Evolutionary conservation across 2,888 invertebrate genomes (phyloP).

Genomic region (Eristalinus aeneus): DNA sequence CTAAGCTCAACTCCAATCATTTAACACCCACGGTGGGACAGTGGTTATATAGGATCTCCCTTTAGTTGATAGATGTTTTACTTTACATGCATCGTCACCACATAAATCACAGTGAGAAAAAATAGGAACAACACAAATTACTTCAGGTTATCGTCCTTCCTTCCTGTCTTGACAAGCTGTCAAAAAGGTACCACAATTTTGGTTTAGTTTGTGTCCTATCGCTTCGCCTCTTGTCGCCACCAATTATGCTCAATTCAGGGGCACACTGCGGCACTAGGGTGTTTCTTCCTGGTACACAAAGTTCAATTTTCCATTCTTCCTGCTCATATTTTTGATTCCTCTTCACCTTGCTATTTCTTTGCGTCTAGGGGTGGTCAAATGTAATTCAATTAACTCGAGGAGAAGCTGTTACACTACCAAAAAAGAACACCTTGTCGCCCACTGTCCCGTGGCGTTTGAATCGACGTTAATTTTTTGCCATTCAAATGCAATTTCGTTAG

Average conservation of each 20-base stretch:
- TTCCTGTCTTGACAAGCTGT: slow-evolving; percentile 61
- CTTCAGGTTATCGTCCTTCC: slow-evolving; percentile 19
- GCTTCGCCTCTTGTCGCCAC: not conserved
- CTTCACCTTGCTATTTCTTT: not conserved
- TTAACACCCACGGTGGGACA: not conserved
- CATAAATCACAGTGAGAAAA: slow-evolving; percentile 57
- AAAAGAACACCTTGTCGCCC: slow-evolving; percentile 18
- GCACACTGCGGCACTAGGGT: slow-evolving; percentile 10
- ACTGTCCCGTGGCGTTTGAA: slow-evolving; percentile 23
- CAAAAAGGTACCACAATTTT: slow-evolving; percentile 50
- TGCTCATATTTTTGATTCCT: slow-evolving; percentile 39
- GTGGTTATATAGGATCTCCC: not conserved
- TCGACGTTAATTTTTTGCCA: slow-evolving; percentile 47
- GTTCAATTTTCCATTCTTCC: slow-evolving; percentile 38
- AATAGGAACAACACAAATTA: slow-evolving; percentile 23
- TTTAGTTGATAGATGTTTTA: slow-evolving; percentile 24
- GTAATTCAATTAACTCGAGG: slow-evolving; percentile 66
- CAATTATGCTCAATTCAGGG: slow-evolving; percentile 62
- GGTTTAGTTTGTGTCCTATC: slow-evolving; percentile 21
- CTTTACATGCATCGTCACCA: slow-evolving; percentile 39
- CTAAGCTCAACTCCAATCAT: not conserved
- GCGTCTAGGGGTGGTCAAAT: slow-evolving; percentile 10
- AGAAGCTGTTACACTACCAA: slow-evolving; percentile 32
- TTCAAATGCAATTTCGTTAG: slow-evolving; percentile 67
- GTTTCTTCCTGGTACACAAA: slow-evolving; percentile 17